phyloP scores from a whole-genome alignment of 2,888 invertebrate species.

The Apamea epomidion region DNA sequence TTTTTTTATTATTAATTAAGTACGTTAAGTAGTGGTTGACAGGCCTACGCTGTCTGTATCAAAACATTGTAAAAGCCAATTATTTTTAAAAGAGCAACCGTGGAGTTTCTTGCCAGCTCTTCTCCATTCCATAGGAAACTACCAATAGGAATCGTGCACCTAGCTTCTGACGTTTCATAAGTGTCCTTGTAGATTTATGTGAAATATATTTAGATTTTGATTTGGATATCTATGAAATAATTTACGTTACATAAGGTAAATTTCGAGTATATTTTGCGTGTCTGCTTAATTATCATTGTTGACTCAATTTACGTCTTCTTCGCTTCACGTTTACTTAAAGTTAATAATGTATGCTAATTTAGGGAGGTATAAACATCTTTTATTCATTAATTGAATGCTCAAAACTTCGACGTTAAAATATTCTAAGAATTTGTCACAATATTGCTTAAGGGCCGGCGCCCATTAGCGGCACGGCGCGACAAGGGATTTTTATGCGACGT shows the following conservation, averaged over 20 bases:
- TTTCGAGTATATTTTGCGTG: conserved; percentile 6
- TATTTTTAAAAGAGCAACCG: no score
- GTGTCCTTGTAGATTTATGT: not conserved
- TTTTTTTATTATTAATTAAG: not conserved
- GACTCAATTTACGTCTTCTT: conserved; percentile 18
- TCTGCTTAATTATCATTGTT: conserved; percentile 32
- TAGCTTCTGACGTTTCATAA: not conserved
- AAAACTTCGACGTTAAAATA: not conserved
- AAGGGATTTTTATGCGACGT: no score
- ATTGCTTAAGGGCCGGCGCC: not conserved
- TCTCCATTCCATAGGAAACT: not conserved
- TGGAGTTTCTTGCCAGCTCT: no score
- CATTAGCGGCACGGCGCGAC: no score
- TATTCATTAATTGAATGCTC: conserved; percentile 22
- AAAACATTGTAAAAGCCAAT: no score
- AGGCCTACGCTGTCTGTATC: no score
- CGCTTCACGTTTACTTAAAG: conserved; percentile 10
- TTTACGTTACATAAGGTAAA: not conserved
- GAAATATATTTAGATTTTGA: not conserved
- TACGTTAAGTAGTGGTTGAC: no score
- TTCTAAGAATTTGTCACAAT: conserved; percentile 11
- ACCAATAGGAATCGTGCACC: not conserved
- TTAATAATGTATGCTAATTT: conserved; percentile 42
- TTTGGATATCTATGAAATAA: not conserved
- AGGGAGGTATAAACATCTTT: conserved; percentile 31